Evolutionary conservation across 1,140 invertebrate genomes (phyloP), one percentile per base, ranked within the genome.

Genomic region (Adoxophyes honmai): DNA sequence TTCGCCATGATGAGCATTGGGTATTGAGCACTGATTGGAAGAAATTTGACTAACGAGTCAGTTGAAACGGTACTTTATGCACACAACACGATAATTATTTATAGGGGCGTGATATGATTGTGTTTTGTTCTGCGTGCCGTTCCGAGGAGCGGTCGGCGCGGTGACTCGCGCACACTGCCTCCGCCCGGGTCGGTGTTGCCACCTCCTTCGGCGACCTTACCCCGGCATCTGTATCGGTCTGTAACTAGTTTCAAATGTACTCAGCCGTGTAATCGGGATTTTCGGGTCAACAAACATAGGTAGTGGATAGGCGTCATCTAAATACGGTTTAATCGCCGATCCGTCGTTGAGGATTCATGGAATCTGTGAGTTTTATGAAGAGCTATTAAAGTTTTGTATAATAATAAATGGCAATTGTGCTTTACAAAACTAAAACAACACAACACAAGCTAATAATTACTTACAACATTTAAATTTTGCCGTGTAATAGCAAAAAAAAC

Each of bases 81-180:
- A 28, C 21, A 3, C 21, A 9, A 48, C 42, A 48, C 42, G 42
- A n/a, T 55, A 28, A 28, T 28, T 28, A 28, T 28, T 28, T 28
- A 28, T 16, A 18, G 34, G 52, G 52, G 34, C 21, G 35, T 55
- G 52, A 28, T 28, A 28, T 28, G 21, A 28, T 28, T 28, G 6
- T 28, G 6, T 28, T 28, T 28, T 28, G 2, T 3, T 54, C 0
- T 4, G 35, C 34, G 4, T 38, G 35, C 3, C n/a, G 55, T 1
- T 4, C 18, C 9, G 13, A 8, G 1, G 37, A 67, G 75, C 81
- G 81, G 64, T 67, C 70, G 65, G 71, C 68, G 70, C 75, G 74
- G 73, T 75, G 48, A 64, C 72, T 82, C 79, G 84, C 81, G 81
- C 75, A 79, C 68, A 87, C 84, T 87, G 81, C 73, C 81, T 75